Evolutionary conservation across 2,888 invertebrate genomes (phyloP).

Genomic region (Heterodera filipjevi): DNA sequence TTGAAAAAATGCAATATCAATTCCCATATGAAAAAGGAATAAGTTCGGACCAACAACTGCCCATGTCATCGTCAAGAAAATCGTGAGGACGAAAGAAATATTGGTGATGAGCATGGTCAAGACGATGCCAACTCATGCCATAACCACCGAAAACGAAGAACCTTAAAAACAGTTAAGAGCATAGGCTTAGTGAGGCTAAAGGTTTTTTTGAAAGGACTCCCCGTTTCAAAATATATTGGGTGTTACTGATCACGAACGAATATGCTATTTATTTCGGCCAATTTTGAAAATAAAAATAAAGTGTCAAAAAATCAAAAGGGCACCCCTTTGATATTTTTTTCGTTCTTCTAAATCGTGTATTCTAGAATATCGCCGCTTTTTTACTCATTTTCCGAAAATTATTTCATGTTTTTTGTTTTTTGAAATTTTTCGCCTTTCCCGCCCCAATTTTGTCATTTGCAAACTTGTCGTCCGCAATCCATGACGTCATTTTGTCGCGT

Average conservation of each 20-base stretch:
- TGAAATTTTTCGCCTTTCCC: neutral
- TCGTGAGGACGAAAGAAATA: constrained; percentile 34
- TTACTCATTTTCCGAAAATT: too few relatives aligned
- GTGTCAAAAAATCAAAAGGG: too few relatives aligned
- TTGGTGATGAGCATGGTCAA: constrained; percentile 23
- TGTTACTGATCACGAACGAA: too few relatives aligned
- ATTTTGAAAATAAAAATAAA: too few relatives aligned
- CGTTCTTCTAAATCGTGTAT: too few relatives aligned
- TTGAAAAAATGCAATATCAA: neutral
- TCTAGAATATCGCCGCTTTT: too few relatives aligned
- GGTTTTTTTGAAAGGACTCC: too few relatives aligned
- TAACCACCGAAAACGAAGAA: constrained; percentile 44
- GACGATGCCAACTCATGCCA: constrained; percentile 35
- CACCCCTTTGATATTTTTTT: too few relatives aligned
- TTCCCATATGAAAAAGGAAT: neutral
- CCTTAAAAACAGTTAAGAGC: constrained; percentile 17
- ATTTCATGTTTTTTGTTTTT: neutral
- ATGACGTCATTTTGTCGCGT: constrained; percentile 40
- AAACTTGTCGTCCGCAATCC: constrained; percentile 37
- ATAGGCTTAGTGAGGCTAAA: too few relatives aligned
- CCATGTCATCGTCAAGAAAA: constrained; percentile 34
- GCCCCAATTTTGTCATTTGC: neutral
- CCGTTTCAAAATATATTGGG: too few relatives aligned
- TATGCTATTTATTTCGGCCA: too few relatives aligned
- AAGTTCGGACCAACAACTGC: constrained; percentile 24